Evolutionary conservation across 2,888 invertebrate species (phyloP), one percentile per base, ranked within the genome.

Genomic region (Epirrhoe tristata): DNA sequence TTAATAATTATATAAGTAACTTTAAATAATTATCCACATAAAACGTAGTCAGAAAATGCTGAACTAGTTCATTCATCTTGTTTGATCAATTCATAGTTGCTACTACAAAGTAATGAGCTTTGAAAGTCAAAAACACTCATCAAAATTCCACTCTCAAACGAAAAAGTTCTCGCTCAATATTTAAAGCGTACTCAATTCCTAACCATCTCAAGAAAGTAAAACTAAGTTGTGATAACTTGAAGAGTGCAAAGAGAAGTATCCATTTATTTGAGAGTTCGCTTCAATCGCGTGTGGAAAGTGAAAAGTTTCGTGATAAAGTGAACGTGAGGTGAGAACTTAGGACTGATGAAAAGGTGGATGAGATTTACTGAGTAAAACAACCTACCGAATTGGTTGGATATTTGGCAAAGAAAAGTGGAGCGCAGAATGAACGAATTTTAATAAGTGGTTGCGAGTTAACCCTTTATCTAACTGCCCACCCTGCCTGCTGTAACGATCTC

Each of bases 211-310:
- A 65, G 70, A 74, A 75, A 72, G 74, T 69, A 69, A 74, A 69
- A 74, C 54, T 58, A 53, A 63, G 56, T 67, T 67, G 56, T 63
- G 67, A 63, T 67, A 74, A 75, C 73, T 76, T 75, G 69, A 72
- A 74, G 70, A 72, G 70, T 72, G 75, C 74, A 72, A 76, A 74
- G 77, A 69, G 72, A 70, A 71, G 78, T 77, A 75, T 75, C 78
- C 80, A 78, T 81, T 79, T 81, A 80, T 78, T 77, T 73, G 68
- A 67, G 71, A 74, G 71, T 69, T 72, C 74, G 77, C 81, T 80
- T 84, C 85, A 86, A 84, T 85, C 84, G 84, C 76, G 82, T 77
- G 84, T 79, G 78, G 84, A 82, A 83, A 87, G 86, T 85, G 81
- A 83, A 86, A 86, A 86, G 87, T 87, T 87, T 82, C 76, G 79